Base-by-base conservation (phyloP, 2,888 invertebrate genomes). In the Catocala fraxini region DNA sequence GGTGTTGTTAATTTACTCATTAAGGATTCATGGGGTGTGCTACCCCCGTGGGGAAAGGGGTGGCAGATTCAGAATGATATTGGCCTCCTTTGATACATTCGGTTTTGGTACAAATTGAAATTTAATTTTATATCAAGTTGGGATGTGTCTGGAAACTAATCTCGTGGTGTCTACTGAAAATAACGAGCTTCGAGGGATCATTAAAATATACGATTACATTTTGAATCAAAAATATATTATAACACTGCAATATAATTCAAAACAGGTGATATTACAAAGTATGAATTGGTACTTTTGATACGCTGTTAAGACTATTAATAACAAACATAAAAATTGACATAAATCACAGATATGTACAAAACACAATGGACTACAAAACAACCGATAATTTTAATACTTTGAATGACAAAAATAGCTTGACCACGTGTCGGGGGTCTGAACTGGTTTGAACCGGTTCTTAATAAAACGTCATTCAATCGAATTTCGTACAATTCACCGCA, bases 1-100 rank as follows among this genome's bases (percentile, higher is more conserved):
- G 93, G 89, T 92, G 90, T 87, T 91, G 92, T 94, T 94, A 94
- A 94, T 94, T 93, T 89, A 86, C 89, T 94, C 92, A 92, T 93
- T 94, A 93, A 83, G 85, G 80, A 93, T 93, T 92, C 93, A 91
- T 89, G 87, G 93, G 91, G 92, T 81, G 89, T 82, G 75, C 68
- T 57, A 65, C 76, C 75, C 68, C 67, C 56, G 69, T 63, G 63
- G 68, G 79, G 75, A 79, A 79, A 71, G 71, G 78, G 75, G 75
- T 67, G 77, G 77, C 74, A 76, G 76, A 83, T 80, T 67, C 63
- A 61, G 69, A 79, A 75, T 76, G 70, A 75, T 77, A 77, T 77
- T 77, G 77, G 77, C 75, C 71, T 68, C 75, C 75, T 79, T 83
- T 80, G 75, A 70, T 78, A 77, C 75, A 80, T 83, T 79, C 46